A percentile compares a stretch with the other conserved stretches of the same genome.
Evolutionary conservation across 2,797 vertebrate species (phyloP).

Genomic region (Garrulus glandarius): DNA sequence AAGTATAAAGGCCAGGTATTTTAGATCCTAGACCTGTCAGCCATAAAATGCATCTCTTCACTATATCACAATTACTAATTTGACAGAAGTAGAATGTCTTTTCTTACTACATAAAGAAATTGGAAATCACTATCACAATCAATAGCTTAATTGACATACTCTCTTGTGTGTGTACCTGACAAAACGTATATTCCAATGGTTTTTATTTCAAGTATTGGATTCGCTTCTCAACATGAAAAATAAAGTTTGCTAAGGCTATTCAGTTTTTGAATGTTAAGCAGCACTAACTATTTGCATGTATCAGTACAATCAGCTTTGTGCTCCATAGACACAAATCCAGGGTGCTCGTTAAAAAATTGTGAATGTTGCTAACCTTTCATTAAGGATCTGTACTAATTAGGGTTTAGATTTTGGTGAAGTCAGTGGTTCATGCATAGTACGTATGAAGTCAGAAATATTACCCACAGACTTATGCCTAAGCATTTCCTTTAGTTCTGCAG

Average conservation of each 20-base stretch:
- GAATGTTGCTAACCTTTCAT: neutral
- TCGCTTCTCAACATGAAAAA: neutral
- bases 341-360: neutral
- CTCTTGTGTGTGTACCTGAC: neutral
- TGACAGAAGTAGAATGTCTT: neutral
- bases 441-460: neutral
- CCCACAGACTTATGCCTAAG: neutral
- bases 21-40: neutral
- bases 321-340: neutral
- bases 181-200: neutral
- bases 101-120: neutral
- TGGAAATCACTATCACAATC: neutral
- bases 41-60: neutral
- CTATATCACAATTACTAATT: neutral
- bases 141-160: neutral
- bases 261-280: neutral
- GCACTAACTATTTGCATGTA: neutral
- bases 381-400: neutral
- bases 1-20: neutral
- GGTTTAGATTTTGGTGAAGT: neutral
- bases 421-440: neutral
- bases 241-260: neutral
- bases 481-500: neutral
- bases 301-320: neutral
- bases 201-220: neutral